Conservation (phyloP, 1,140 invertebrate species). For the Dendroctonus ponderosae region DNA sequence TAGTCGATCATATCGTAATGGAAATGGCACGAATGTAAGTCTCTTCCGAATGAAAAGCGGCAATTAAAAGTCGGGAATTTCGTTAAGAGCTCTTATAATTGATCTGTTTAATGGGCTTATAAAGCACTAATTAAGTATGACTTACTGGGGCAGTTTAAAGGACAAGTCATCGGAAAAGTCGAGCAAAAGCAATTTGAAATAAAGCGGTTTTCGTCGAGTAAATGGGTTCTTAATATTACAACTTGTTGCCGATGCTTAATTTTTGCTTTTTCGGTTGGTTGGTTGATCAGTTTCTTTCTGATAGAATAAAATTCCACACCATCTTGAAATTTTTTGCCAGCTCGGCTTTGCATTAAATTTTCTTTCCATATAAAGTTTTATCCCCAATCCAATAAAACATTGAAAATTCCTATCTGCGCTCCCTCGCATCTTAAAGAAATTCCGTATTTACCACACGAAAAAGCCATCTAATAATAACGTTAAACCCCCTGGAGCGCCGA, state of each 20-base stretch:
- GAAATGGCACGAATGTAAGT: neutral
- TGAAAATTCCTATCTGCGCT: constrained; percentile 25
- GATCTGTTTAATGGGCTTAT: constrained; percentile 3
- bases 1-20: neutral
- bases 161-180: no score
- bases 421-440: constrained; percentile 30
- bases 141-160: no score
- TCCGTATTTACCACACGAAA: constrained; percentile 36
- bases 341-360: constrained; percentile 23
- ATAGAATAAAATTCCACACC: no score
- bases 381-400: constrained; percentile 32
- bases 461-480: constrained; percentile 35
- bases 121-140: neutral
- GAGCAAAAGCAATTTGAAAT: no score
- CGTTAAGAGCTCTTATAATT: constrained; percentile 3
- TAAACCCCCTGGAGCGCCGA: constrained; percentile 28
- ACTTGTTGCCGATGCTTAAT: no score
- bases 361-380: constrained; percentile 31
- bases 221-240: no score
- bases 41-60: neutral
- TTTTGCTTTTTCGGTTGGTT: no score
- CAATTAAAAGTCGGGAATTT: neutral
- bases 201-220: no score
- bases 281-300: no score
- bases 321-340: neutral